phyloP scores from a whole-genome alignment of 2,113 vertebrate species.

The Erinaceus europaeus region DNA sequence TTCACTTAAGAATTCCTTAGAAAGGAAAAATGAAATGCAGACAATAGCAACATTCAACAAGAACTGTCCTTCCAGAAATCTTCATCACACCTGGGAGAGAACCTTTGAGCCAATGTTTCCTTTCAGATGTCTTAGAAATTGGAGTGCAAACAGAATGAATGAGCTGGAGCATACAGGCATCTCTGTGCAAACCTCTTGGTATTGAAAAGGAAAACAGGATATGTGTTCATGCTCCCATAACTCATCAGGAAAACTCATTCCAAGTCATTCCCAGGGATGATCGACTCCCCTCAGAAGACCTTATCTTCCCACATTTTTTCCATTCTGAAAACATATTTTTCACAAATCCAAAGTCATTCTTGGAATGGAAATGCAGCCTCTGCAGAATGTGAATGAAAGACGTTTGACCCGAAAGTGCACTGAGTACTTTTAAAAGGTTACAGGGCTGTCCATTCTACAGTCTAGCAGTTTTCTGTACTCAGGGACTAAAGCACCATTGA shows the following conservation, averaged over 20 bases:
- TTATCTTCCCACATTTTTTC: slow-evolving; percentile 54
- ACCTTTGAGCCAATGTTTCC: slow-evolving; percentile 61
- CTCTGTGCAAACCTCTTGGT: slow-evolving; percentile 61
- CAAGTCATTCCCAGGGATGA: slow-evolving; percentile 62
- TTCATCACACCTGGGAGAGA: slow-evolving; percentile 72
- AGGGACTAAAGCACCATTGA: background rate
- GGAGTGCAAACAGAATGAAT: slow-evolving; percentile 57
- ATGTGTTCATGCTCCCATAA: slow-evolving; percentile 70
- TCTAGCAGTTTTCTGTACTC: background rate
- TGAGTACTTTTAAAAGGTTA: slow-evolving; percentile 14
- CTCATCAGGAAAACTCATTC: slow-evolving; percentile 77
- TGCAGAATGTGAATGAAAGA: slow-evolving; percentile 65
- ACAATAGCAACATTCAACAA: slow-evolving; percentile 65
- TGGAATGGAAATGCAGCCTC: slow-evolving; percentile 35
- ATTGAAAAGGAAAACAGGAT: slow-evolving; percentile 71
- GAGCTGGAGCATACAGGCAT: slow-evolving; percentile 57
- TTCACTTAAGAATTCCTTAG: slow-evolving; percentile 59
- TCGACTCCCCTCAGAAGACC: slow-evolving; percentile 68
- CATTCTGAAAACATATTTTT: slow-evolving; percentile 51
- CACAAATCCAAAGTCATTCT: slow-evolving; percentile 34
- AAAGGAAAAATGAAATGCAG: slow-evolving; percentile 56
- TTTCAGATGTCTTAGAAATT: slow-evolving; percentile 66
- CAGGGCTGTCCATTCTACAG: background rate
- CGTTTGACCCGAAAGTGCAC: slow-evolving; percentile 22
- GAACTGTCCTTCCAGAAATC: slow-evolving; percentile 70